Evolutionary conservation across 1,140 invertebrate species (phyloP).

Genomic region (Heliconius eleuchia): DNA sequence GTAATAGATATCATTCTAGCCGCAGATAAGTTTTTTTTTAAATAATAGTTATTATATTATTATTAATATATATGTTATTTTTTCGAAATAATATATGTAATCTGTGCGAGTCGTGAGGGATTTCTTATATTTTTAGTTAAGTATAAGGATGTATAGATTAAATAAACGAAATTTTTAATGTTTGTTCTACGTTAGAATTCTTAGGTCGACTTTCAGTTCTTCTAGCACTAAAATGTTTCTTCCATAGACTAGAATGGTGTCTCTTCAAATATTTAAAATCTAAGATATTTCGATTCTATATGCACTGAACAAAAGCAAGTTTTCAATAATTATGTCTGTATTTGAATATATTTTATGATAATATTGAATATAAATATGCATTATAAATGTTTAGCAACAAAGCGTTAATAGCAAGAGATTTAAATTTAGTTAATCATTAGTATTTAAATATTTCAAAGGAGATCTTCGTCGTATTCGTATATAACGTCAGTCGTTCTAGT

Average conservation of each 20-base stretch:
- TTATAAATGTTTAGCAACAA: constrained; percentile 13
- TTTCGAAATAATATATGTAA: not conserved
- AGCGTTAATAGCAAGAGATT: constrained; percentile 3
- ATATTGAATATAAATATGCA: constrained; percentile 12
- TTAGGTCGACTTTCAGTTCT: not conserved
- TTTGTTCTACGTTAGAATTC: not conserved
- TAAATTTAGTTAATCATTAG: constrained; percentile 19
- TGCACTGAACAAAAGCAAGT: constrained; percentile 7
- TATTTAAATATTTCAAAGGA: constrained; percentile 5
- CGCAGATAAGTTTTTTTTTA: constrained; percentile 15
- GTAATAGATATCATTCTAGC: constrained; percentile 33
- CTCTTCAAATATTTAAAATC: not conserved
- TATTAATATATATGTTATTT: not conserved
- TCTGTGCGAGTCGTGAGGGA: not conserved
- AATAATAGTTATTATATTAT: not conserved
- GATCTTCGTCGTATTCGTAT: not conserved
- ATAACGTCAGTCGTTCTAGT: not conserved
- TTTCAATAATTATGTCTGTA: constrained; percentile 1
- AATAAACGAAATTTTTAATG: not conserved
- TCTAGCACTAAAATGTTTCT: not conserved
- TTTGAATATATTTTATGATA: constrained; percentile 20
- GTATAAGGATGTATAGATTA: not conserved
- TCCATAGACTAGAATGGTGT: not conserved
- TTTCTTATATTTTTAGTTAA: constrained; percentile 5
- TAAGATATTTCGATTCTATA: not conserved